Conservation (phyloP, 2,888 invertebrate genomes). For the Corbicula japonica region DNA sequence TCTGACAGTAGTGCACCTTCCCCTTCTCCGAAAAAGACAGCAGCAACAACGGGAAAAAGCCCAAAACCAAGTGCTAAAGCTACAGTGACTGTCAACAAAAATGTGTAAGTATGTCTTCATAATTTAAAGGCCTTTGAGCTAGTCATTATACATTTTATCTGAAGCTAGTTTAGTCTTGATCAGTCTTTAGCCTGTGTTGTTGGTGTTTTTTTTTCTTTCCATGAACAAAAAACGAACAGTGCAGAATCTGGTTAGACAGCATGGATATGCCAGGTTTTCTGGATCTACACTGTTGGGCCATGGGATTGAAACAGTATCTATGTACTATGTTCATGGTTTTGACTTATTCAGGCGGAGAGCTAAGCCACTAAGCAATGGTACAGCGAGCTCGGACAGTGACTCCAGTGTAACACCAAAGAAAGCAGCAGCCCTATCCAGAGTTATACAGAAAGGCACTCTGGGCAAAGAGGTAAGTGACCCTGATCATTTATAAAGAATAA, state of each 20-base stretch:
- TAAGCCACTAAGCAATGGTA: slow-evolving; percentile 79
- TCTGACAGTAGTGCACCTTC: slow-evolving; percentile 47
- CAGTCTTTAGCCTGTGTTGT: no score
- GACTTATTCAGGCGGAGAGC: slow-evolving; percentile 73
- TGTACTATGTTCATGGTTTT: no score
- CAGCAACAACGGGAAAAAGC: slow-evolving; percentile 43
- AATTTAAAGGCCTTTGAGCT: no score
- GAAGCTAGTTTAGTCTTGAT: no score
- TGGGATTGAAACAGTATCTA: no score
- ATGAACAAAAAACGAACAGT: no score
- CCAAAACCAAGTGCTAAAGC: slow-evolving; percentile 54
- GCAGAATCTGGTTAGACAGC: no score
- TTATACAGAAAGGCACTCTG: slow-evolving; percentile 62
- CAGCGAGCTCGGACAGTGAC: slow-evolving; percentile 78
- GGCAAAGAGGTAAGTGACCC: slow-evolving; percentile 44
- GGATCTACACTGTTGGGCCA: no score
- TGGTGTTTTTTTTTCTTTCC: no score
- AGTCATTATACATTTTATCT: no score
- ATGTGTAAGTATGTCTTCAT: slow-evolving; percentile 55
- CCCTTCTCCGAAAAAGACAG: slow-evolving; percentile 38
- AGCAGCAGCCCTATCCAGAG: slow-evolving; percentile 69
- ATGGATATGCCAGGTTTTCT: no score
- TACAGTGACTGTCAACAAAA: slow-evolving; percentile 40
- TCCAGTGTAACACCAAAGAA: slow-evolving; percentile 65
- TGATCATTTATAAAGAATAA: no score